Percentiles rank a stretch among this genome's conserved stretches.
Evolutionary conservation across 53 echinoderm and acorn worm genomes (phyloP).

Genomic region (Crossaster papposus): DNA sequence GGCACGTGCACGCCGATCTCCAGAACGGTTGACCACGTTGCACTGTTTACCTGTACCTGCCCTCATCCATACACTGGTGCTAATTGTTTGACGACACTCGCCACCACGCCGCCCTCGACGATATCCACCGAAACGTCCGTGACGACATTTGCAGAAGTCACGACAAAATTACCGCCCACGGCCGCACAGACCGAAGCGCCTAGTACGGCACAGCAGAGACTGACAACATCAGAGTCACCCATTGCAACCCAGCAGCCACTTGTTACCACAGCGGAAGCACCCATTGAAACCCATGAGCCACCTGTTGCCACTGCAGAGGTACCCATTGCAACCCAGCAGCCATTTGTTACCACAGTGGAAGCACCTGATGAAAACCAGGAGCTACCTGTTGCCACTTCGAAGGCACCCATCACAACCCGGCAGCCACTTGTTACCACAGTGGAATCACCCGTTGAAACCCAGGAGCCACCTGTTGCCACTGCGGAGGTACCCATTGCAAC

Average conservation of each 20-base stretch:
- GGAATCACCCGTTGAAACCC: conserved; percentile 21
- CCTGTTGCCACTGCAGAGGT: neutral
- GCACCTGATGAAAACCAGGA: neutral
- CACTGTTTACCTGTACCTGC: conserved; percentile 66
- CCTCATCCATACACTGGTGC: conserved; percentile 56
- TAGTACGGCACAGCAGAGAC: neutral
- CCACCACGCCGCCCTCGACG: neutral
- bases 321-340: conserved; percentile 20
- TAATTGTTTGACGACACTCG: conserved; percentile 29
- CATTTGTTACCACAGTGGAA: neutral
- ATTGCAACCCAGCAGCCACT: conserved; percentile 16
- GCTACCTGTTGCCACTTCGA: neutral
- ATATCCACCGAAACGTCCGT: conserved; percentile 24
- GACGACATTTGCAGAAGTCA: neutral
- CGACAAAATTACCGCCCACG: conserved; percentile 33
- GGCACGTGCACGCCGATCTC: conserved; percentile 61
- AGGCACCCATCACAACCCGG: conserved; percentile 35
- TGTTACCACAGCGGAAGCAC: conserved; percentile 1
- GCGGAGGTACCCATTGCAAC: conserved; percentile 18
- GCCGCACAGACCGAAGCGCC: conserved; percentile 9
- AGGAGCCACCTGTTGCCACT: neutral
- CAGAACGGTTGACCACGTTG: conserved; percentile 53
- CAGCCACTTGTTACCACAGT: neutral
- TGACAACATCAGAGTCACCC: conserved; percentile 14
- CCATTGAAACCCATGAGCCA: neutral